Evolutionary conservation across 2,113 vertebrate species (phyloP), one percentile per base, ranked within the genome.

Genomic region (Acanthochromis polyacanthus): DNA sequence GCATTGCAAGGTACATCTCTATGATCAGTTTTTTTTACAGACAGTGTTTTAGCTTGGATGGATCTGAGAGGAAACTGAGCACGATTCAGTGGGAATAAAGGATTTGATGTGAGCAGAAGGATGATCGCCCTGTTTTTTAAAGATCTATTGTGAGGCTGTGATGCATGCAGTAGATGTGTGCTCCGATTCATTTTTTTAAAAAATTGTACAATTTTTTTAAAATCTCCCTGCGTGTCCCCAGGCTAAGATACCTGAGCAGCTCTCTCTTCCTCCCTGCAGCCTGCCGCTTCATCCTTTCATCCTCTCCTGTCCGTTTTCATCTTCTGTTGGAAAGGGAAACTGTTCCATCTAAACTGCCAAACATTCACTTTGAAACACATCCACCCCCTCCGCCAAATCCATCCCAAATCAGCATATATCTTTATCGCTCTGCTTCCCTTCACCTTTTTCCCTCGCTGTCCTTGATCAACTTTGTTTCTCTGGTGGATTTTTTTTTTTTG

Each of bases 361-460:
- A 84, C 79, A 75, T 77, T 74, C 78, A 70, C 70, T 84, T 71
- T 82, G 87, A 86, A 77, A 84, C 70, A 43, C 10, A 84, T 69
- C 84, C 80, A 45, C 58, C 69, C 28, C 36, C 82, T 71, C 61
- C 67, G 17, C 40, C 59, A 3, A 60, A 67, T 64, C 76, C 69
- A 64, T 61, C 46, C 57, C 51, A 68, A 78, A 84, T 80, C 61
- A 25, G 1, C 59, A 71, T n/a, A 67, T 59, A 51, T 87, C 78
- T 75, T 67, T 25, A 79, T 84, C 77, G 38, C 48, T 71, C 73
- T 10, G 9, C 5, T 23, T 12, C 51, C 52, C 23, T 1, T 30
- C 32, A 57, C 30, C 61, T 43, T 43, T 72, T 53, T 60, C 53
- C 30, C 20, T 32, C n/a, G 30, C 23, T 25, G 11, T 28, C 25